Percentiles rank a stretch among this genome's conserved stretches.
Conservation (phyloP, 1,140 invertebrate genomes). For the Drosophila sechellia region DNA sequence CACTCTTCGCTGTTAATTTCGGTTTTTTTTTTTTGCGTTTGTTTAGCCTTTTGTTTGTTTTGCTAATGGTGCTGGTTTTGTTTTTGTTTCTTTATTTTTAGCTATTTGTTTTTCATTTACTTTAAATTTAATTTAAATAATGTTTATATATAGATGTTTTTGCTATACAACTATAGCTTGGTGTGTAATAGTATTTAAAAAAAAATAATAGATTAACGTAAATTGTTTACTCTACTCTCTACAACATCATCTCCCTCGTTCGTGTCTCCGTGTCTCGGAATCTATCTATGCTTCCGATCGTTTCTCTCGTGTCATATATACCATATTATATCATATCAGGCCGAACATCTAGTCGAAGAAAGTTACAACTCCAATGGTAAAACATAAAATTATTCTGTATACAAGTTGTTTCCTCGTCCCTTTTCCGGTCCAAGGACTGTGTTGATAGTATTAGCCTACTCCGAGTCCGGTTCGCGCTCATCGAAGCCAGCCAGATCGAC, state of each 20-base stretch:
- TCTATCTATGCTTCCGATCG: slow-evolving; percentile 1
- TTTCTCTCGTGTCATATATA: background rate
- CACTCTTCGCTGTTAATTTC: slow-evolving; percentile 47
- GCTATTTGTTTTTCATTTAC: slow-evolving; percentile 56
- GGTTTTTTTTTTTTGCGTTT: slow-evolving; percentile 22
- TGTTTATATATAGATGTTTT: slow-evolving; percentile 48
- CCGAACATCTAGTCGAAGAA: slow-evolving; percentile 33
- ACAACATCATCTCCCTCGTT: background rate
- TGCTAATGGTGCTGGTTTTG: slow-evolving; percentile 45
- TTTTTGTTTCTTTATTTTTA: slow-evolving; percentile 52
- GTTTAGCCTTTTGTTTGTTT: slow-evolving; percentile 12
- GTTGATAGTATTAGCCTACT: slow-evolving; percentile 85
- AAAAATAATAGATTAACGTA: slow-evolving; percentile 61
- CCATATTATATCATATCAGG: slow-evolving; percentile 11
- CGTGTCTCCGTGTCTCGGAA: slow-evolving; percentile 6
- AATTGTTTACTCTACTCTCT: slow-evolving; percentile 51
- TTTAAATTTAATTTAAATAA: slow-evolving; percentile 61
- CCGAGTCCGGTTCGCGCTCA: slow-evolving; percentile 91
- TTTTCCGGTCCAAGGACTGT: background rate
- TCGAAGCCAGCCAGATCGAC: slow-evolving; percentile 91
- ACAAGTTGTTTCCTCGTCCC: slow-evolving; percentile 58
- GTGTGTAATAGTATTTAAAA: slow-evolving; percentile 63
- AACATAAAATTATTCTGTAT: slow-evolving; percentile 66
- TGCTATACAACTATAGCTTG: slow-evolving; percentile 54
- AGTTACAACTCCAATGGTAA: slow-evolving; percentile 34